Evolutionary conservation across 2,113 vertebrate species (phyloP), one percentile per base, ranked within the genome.

Genomic region (Loxodonta africana): DNA sequence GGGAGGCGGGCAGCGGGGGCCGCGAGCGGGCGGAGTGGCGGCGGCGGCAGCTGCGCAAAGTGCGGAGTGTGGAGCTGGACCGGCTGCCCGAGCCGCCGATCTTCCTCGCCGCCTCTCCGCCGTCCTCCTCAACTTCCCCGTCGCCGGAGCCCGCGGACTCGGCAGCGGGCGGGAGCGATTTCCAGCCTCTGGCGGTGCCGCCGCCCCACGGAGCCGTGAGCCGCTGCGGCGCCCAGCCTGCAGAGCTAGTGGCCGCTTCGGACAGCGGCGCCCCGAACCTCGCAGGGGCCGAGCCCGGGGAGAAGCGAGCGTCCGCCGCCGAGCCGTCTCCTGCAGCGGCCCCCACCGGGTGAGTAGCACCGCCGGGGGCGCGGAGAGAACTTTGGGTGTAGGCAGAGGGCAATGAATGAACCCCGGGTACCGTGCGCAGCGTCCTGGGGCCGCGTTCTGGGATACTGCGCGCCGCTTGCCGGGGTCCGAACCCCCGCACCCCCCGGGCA

Each of bases 1-100:
- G 97, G 97, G 97, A 97, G 95, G 84, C 92, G 83, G 96, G 96
- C 97, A 93, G 92, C 92, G 97, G 95, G 96, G 96, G 95, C 95
- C 98, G 62, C 80, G 98, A 99, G 95, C 98, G 97, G 87, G 96
- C 98, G 26, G 98, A 99, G 97, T 99, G 99, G 99, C 98, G 99
- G 95, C 98, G 99, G 96, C 99, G 98, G 98, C 99, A 99, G 97
- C 98, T 99, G 98, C 99, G 99, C 95, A 99, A 99, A 99, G 99
- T 99, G 97, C 98, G 99, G 98, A 99, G 99, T 81, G 99, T 99
- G 97, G 99, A 99, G 98, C 98, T 99, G 98, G 99, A 99, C 96
- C 98, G 98, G 98, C 97, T 98, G 97, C 98, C 98, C 8, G 98
- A 99, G 95, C 93, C 98, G 94, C 83, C 97, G 95, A 97, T 97